Conservation (phyloP, 64 coral and sea anemone species). For the Pocillopora damicornis region DNA sequence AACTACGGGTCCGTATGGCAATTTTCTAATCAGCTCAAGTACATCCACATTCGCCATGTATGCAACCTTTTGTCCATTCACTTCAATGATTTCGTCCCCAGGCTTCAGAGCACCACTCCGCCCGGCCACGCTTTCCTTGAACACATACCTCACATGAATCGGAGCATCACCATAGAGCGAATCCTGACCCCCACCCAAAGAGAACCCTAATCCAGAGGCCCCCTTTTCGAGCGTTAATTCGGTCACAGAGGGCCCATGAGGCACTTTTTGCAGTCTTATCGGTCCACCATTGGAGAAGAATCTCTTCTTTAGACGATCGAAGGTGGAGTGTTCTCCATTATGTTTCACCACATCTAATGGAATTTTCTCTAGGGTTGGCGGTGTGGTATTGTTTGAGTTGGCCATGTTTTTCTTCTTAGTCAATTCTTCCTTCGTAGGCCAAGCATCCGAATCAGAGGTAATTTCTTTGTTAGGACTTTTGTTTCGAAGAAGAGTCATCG, state of each 20-base stretch:
- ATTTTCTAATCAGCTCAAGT: constrained; percentile 65
- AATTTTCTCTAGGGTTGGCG: constrained; percentile 49
- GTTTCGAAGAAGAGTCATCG: constrained; percentile 6
- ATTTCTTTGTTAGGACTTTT: constrained; percentile 22
- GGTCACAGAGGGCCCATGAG: constrained; percentile 44
- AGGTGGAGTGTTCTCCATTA: constrained; percentile 37
- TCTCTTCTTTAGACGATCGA: constrained; percentile 77
- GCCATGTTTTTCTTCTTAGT: constrained; percentile 64
- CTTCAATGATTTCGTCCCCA: constrained; percentile 93
- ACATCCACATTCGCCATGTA: constrained; percentile 89
- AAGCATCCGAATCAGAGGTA: constrained; percentile 47
- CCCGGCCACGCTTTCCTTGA: constrained; percentile 71
- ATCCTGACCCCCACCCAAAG: constrained; percentile 80
- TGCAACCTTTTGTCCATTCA: constrained; percentile 78
- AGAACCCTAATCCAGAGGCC: constrained; percentile 91
- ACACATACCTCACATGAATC: constrained; percentile 88
- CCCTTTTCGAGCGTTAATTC: constrained; percentile 72
- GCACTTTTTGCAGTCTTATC: constrained; percentile 58
- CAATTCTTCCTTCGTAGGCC: constrained; percentile 70
- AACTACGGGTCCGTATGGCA: constrained; percentile 76
- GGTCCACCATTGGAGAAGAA: constrained; percentile 67
- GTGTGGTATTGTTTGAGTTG: constrained; percentile 23
- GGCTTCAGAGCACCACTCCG: constrained; percentile 48
- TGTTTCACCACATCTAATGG: constrained; percentile 49
- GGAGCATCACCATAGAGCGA: constrained; percentile 95